Conservation (phyloP, 2,113 vertebrate species). For the Elgaria multicarinata region DNA sequence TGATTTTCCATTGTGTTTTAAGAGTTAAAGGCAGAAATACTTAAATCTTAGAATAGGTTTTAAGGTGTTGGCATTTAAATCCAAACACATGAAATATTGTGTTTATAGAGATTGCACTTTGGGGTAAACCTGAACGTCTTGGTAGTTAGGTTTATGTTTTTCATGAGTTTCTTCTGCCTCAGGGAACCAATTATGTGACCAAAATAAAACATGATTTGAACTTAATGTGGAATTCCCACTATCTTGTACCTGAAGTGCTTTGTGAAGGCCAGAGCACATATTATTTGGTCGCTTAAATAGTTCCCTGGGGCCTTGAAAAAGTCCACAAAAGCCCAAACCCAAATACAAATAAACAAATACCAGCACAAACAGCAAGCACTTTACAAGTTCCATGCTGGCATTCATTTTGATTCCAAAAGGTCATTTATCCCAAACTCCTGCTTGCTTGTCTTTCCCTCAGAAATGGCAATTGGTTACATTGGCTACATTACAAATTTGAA, state of each 20-base stretch:
- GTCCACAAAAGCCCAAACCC: neutral
- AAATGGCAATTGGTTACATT: neutral
- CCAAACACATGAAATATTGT: slow-evolving; percentile 2
- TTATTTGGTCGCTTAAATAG: slow-evolving; percentile 18
- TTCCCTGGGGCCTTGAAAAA: neutral
- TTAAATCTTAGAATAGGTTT: neutral
- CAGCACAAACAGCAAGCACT: neutral
- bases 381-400: neutral
- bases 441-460: neutral
- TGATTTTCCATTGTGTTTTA: slow-evolving; percentile 11
- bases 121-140: slow-evolving; percentile 12
- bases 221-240: slow-evolving; percentile 11
- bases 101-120: slow-evolving; percentile 18
- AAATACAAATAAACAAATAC: neutral
- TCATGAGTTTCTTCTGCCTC: neutral
- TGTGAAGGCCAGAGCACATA: neutral
- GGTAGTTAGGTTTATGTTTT: slow-evolving; percentile 15
- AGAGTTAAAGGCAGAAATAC: neutral
- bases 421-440: neutral
- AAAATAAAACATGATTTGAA: neutral
- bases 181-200: neutral
- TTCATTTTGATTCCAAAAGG: neutral
- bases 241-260: neutral
- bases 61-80: slow-evolving; percentile 19
- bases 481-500: neutral